Base-by-base conservation (phyloP, 2,888 invertebrate species). In the Synergus itoensis region DNA sequence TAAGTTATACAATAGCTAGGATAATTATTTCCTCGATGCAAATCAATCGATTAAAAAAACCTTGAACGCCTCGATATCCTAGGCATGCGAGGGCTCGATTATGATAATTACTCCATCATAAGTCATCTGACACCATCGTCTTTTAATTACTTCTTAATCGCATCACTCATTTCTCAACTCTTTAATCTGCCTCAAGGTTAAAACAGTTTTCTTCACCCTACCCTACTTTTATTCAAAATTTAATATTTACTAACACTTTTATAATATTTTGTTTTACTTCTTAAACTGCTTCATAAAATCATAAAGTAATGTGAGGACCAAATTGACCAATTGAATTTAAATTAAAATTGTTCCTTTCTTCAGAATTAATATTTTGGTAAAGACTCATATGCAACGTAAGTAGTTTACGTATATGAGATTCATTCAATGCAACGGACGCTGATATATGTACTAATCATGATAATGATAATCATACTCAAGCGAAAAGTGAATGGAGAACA, bases 1-100 rank as follows among this genome's bases (percentile, higher is more conserved):
- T 85, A 81, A 85, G 83, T 88, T 87, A 86, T 84, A 87, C 84
- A 87, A 87, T 87, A 81, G 69, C 78, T 41, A 60, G 60, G 81
- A 83, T 88, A 89, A 90, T 89, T 87, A 88, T 86, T 88, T 90
- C 86, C 84, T 88, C 86, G 82, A 87, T 86, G 87, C 85, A 88
- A 87, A 89, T 87, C 81, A 81, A 88, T 87, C 85, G 83, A 81
- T 84, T 83, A 84, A 81, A 80, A 85, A 84, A 86, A 77, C 88
- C 88, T 88, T 88, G 88, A 87, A 84, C 79, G 82, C 83, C 82
- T 84, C 82, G 82, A 62, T 81, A 79, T 82, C 76, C 79, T 80
- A 84, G 83, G 84, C 84, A 84, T 79, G 83, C 80, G 83, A 84
- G 85, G 87, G 86, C 88, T 88, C 86, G 86, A 87, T 86, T 86